Conservation (phyloP, 2,113 vertebrate genomes). For the Felis chaus region DNA sequence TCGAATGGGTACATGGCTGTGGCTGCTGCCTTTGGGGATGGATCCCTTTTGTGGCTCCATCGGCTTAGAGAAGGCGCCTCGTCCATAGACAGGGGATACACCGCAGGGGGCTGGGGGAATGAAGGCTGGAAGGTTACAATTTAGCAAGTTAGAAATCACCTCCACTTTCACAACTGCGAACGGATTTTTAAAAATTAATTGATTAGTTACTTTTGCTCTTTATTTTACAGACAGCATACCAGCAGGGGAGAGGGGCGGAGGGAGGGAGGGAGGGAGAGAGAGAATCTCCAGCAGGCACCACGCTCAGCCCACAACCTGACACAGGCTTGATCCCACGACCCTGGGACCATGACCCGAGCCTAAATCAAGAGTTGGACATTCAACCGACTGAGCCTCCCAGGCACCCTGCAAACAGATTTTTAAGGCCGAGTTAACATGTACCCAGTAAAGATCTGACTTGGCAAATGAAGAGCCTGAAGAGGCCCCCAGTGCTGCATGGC, state of each 20-base stretch:
- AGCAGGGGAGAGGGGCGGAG: too few relatives aligned
- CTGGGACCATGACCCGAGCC: too few relatives aligned
- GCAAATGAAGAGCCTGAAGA: not conserved
- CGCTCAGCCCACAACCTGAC: too few relatives aligned
- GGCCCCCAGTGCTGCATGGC: accelerated
- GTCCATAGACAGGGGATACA: accelerated
- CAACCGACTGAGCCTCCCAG: too few relatives aligned
- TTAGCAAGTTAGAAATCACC: not conserved
- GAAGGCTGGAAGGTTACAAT: not conserved
- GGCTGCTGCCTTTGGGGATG: not conserved
- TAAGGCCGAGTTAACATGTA: not conserved
- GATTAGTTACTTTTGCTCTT: too few relatives aligned
- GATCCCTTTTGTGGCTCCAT: not conserved
- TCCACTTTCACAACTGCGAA: not conserved
- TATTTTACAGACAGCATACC: too few relatives aligned
- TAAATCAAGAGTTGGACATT: too few relatives aligned
- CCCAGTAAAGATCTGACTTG: not conserved
- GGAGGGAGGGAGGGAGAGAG: too few relatives aligned
- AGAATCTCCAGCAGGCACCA: too few relatives aligned
- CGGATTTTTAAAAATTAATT: too few relatives aligned
- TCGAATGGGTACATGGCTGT: accelerated
- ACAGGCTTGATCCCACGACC: too few relatives aligned
- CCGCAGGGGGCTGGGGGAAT: not conserved
- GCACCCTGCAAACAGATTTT: not conserved
- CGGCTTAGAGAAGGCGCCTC: not conserved